A percentile compares a stretch with the other conserved stretches of the same genome.
Evolutionary conservation across 1,140 invertebrate genomes (phyloP).

Genomic region (Drosophila albomicans): DNA sequence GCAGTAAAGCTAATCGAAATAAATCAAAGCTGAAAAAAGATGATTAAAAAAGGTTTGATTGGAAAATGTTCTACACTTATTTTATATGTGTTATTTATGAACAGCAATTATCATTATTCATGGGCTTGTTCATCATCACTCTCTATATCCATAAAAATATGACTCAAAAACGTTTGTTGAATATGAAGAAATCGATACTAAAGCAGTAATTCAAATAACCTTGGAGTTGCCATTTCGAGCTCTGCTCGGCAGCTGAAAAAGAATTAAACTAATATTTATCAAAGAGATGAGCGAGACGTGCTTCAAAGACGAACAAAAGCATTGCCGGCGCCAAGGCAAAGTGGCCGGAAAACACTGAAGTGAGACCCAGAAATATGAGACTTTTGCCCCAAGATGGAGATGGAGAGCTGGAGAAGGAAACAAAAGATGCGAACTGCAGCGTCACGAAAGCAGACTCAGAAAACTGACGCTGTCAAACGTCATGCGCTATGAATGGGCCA

Average conservation of each 20-base stretch:
- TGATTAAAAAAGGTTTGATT: neutral
- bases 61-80: neutral
- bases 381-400: neutral
- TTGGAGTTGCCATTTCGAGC: slow-evolving; percentile 17
- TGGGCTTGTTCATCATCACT: neutral
- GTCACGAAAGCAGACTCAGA: slow-evolving; percentile 50
- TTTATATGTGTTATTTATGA: neutral
- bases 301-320: slow-evolving; percentile 75
- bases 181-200: slow-evolving; percentile 1
- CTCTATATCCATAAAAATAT: neutral
- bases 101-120: no score
- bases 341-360: slow-evolving; percentile 29
- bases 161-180: neutral
- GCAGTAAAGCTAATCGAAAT: slow-evolving; percentile 22
- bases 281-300: slow-evolving; percentile 78
- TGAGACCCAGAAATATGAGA: slow-evolving; percentile 41
- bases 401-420: neutral
- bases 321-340: slow-evolving; percentile 61
- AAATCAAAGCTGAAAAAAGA: neutral
- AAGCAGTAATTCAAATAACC: slow-evolving; percentile 15
- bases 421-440: slow-evolving; percentile 49
- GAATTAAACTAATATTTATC: slow-evolving; percentile 83
- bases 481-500: slow-evolving; percentile 57
- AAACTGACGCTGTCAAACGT: slow-evolving; percentile 67
- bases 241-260: slow-evolving; percentile 37